Evolutionary conservation across 2,888 invertebrate genomes (phyloP).

Genomic region (Prosapia bicincta): DNA sequence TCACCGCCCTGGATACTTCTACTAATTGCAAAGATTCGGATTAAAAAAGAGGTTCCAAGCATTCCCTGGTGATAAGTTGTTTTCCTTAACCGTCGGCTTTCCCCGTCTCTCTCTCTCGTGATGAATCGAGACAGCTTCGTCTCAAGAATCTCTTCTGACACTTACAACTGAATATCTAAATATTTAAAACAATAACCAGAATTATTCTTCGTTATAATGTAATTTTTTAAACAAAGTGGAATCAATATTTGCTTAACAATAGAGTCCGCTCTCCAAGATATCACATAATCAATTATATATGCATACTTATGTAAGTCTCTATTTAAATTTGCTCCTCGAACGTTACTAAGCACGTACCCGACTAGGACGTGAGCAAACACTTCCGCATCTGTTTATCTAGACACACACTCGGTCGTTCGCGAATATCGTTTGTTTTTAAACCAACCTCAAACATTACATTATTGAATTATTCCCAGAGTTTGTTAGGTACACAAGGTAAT

Average conservation of each 20-base stretch:
- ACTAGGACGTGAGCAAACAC: neutral
- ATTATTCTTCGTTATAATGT: neutral
- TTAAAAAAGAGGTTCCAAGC: slow-evolving; percentile 31
- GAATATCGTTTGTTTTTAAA: too few relatives aligned
- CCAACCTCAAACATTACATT: too few relatives aligned
- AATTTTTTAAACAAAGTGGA: neutral
- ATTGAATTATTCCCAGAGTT: too few relatives aligned
- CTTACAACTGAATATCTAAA: neutral
- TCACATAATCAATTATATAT: neutral
- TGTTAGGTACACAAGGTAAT: too few relatives aligned
- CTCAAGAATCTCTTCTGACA: neutral
- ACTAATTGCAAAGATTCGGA: slow-evolving; percentile 37
- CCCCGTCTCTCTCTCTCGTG: slow-evolving; percentile 2
- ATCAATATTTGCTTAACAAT: neutral
- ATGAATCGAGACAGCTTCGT: slow-evolving; percentile 16
- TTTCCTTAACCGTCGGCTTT: slow-evolving; percentile 17
- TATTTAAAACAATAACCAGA: neutral
- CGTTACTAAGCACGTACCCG: too few relatives aligned
- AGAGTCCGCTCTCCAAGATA: neutral
- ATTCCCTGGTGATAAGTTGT: slow-evolving; percentile 25
- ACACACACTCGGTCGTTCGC: too few relatives aligned
- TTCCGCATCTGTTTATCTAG: too few relatives aligned
- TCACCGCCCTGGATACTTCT: slow-evolving; percentile 34
- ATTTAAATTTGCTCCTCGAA: neutral
- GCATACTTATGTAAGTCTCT: neutral